phyloP scores from a whole-genome alignment of 2,113 vertebrate species.

The Anarhynchus alexandrinus region DNA sequence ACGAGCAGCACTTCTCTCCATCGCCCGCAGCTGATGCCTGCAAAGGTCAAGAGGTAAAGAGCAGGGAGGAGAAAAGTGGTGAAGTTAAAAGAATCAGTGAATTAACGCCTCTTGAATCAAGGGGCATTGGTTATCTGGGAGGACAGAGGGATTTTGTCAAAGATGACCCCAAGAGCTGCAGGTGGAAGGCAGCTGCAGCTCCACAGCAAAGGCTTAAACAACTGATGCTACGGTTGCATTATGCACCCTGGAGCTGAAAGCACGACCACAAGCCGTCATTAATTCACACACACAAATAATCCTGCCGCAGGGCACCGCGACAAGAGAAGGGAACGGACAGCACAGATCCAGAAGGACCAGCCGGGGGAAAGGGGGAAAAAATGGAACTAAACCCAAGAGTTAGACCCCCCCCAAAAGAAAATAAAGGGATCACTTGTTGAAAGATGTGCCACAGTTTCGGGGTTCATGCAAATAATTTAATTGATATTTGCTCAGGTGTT shows the following conservation, averaged over 20 bases:
- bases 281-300: neutral
- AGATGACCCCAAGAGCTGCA: neutral
- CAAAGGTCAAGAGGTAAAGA: neutral
- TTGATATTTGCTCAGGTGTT: neutral
- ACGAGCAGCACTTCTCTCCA: neutral
- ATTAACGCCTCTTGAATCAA: neutral
- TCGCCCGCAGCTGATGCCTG: neutral
- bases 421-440: neutral
- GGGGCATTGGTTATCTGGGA: neutral
- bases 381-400: neutral
- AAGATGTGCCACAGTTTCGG: neutral
- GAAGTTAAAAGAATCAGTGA: neutral
- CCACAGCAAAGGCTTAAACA: neutral
- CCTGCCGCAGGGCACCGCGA: neutral
- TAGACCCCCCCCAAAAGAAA: accelerated
- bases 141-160: neutral
- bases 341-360: neutral
- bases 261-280: too few species aligned
- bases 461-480: neutral
- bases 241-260: neutral
- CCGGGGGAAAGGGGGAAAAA: neutral
- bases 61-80: neutral
- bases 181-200: neutral
- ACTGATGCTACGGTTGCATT: neutral
- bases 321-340: neutral